Evolutionary conservation across 1,140 invertebrate genomes (phyloP).

Genomic region (Nylanderia fulva): DNA sequence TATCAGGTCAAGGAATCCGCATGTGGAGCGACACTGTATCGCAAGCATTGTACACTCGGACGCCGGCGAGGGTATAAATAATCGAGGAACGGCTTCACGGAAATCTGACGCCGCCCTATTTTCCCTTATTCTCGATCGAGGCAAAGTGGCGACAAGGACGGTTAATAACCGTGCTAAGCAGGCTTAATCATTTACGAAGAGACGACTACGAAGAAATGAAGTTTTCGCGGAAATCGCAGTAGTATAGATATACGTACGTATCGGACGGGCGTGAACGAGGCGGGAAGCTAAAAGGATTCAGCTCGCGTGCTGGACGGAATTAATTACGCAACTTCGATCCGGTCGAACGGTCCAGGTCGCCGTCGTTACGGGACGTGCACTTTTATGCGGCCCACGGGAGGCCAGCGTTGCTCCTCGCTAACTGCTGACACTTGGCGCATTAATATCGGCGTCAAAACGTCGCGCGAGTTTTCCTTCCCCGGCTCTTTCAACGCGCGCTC

Average conservation of each 20-base stretch:
- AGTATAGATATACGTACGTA: slow-evolving; percentile 49
- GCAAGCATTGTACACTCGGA: slow-evolving; percentile 4
- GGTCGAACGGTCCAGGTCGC: not conserved
- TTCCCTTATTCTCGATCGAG: slow-evolving; percentile 5
- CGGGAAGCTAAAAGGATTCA: slow-evolving; percentile 61
- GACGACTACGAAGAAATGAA: slow-evolving; percentile 10
- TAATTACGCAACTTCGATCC: slow-evolving; percentile 66
- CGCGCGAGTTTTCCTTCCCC: not conserved
- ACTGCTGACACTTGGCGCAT: slow-evolving; percentile 1
- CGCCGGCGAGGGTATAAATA: slow-evolving; percentile 57
- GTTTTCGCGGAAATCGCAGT: slow-evolving; percentile 19
- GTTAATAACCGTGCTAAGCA: slow-evolving; percentile 53
- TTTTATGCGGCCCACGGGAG: slow-evolving; percentile 13
- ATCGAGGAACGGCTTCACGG: slow-evolving; percentile 42
- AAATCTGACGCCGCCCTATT: slow-evolving; percentile 61
- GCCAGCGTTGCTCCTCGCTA: not conserved
- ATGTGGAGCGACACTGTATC: slow-evolving; percentile 18
- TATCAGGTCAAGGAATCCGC: slow-evolving; percentile 49
- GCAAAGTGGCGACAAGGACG: slow-evolving; percentile 15
- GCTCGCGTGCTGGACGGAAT: slow-evolving; percentile 37
- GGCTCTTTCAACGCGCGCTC: not conserved
- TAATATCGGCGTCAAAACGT: not conserved
- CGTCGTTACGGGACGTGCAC: slow-evolving; percentile 31
- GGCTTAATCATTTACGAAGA: slow-evolving; percentile 58
- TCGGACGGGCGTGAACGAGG: slow-evolving; percentile 25